Evolutionary conservation across 1,140 invertebrate genomes (phyloP).

Genomic region (Bombyx mandarina): DNA sequence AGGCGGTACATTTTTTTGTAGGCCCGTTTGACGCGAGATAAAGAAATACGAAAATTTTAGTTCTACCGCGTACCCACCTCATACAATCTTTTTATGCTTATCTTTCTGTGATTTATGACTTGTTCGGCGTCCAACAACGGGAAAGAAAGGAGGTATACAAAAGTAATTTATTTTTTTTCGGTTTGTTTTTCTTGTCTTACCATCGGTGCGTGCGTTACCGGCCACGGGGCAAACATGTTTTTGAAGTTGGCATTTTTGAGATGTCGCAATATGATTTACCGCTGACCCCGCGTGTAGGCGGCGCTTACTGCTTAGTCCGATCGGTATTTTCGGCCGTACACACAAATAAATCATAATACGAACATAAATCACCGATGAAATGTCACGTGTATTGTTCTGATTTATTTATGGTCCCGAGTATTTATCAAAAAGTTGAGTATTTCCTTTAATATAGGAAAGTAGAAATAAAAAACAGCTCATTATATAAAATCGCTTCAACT

Average conservation of each 20-base stretch:
- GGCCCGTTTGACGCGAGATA: constrained; percentile 54
- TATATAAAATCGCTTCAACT: neutral
- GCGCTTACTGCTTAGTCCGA: constrained; percentile 52
- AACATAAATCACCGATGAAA: constrained; percentile 50
- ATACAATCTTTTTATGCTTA: constrained; percentile 71
- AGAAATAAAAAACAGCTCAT: neutral
- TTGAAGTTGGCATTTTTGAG: constrained; percentile 68
- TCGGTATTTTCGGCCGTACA: constrained; percentile 51
- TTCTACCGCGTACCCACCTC: constrained; percentile 67
- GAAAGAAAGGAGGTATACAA: constrained; percentile 70
- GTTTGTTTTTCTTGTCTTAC: constrained; percentile 66
- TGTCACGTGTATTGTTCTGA: constrained; percentile 52
- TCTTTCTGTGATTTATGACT: constrained; percentile 69
- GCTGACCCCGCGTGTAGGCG: constrained; percentile 56
- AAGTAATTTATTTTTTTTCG: constrained; percentile 70
- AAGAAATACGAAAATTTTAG: constrained; percentile 67
- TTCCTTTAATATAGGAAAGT: neutral
- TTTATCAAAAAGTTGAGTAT: constrained; percentile 4
- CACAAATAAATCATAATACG: constrained; percentile 33
- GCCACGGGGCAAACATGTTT: constrained; percentile 59
- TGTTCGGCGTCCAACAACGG: constrained; percentile 65
- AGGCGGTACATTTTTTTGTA: constrained; percentile 44
- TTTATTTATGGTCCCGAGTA: constrained; percentile 27
- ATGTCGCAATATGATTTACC: constrained; percentile 67
- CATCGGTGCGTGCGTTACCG: constrained; percentile 61